Evolutionary conservation across 2,888 invertebrate genomes (phyloP).

Genomic region (Andricus curvator): DNA sequence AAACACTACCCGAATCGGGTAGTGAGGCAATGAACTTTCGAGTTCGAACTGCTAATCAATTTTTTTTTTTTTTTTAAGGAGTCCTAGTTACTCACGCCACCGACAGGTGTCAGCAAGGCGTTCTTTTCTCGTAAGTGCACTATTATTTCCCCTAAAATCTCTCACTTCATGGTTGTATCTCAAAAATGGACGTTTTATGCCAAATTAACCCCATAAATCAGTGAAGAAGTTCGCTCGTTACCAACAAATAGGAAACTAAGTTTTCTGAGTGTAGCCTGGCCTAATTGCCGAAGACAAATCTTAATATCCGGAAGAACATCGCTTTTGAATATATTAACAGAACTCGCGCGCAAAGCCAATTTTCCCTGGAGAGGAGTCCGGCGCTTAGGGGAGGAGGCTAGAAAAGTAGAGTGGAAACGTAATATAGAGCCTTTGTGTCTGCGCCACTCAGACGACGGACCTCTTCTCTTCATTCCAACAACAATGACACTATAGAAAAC

Average conservation of each 20-base stretch:
- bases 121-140: no score
- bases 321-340: conserved; percentile 9
- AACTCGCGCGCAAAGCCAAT: conserved; percentile 18
- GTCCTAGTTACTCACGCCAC: background rate
- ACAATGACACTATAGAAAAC: conserved; percentile 75
- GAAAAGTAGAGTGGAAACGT: conserved; percentile 74
- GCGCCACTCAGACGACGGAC: conserved; percentile 68
- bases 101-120: background rate
- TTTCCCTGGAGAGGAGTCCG: conserved; percentile 45
- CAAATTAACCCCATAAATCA: background rate
- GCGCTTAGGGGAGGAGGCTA: conserved; percentile 58
- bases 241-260: background rate
- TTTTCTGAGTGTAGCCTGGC: background rate
- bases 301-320: conserved; percentile 9
- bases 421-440: conserved; percentile 75
- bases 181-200: background rate
- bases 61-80: no score
- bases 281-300: conserved; percentile 27
- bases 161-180: no score
- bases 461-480: conserved; percentile 60
- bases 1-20: no score
- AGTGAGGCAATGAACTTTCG: no score
- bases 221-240: background rate
- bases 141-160: no score
- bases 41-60: no score